These are phyloP conservation scores for Cromileptes altivelis DNA, from an alignment of 2,113 vertebrate species.

Conservation along the genomic window DNA sequence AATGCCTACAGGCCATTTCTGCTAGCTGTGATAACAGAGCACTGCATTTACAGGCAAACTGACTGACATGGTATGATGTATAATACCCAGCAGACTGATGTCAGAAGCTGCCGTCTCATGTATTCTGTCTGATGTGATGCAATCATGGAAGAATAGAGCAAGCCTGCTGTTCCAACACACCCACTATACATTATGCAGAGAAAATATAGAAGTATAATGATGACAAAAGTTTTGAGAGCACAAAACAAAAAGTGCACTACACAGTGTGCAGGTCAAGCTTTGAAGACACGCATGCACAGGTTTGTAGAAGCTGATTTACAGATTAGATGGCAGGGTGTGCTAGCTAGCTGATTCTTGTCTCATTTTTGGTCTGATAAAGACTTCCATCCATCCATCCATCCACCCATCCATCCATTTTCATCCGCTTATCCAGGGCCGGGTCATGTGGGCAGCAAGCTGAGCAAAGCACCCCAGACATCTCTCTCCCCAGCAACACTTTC, in stretches of 20 bases:
- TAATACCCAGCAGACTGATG: not conserved
- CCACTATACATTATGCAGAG: conserved; percentile 28
- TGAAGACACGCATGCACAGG: too few relatives aligned
- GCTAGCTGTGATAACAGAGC: not conserved
- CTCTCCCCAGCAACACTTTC: too few relatives aligned
- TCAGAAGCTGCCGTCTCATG: conserved; percentile 13
- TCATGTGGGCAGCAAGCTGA: too few relatives aligned
- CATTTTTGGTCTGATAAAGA: too few relatives aligned
- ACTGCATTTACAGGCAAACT: conserved; percentile 6
- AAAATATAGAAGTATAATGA: not conserved
- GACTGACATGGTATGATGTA: not conserved
- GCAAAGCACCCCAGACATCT: too few relatives aligned
- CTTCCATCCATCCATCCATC: too few relatives aligned
- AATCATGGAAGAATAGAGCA: conserved; percentile 20
- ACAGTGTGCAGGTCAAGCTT: not conserved
- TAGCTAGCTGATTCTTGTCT: too few relatives aligned
- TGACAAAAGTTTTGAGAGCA: not conserved
- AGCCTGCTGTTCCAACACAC: conserved; percentile 13
- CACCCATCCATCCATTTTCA: too few relatives aligned
- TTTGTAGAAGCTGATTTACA: not conserved
- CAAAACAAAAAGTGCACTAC: not conserved
- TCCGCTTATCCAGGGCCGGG: too few relatives aligned
- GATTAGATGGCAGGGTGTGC: not conserved
- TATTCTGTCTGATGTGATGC: conserved; percentile 34
- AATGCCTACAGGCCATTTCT: not conserved